These are phyloP conservation scores for Antheraea yamamai DNA, from an alignment of 2,888 invertebrate genomes.

Conservation along the genomic window DNA sequence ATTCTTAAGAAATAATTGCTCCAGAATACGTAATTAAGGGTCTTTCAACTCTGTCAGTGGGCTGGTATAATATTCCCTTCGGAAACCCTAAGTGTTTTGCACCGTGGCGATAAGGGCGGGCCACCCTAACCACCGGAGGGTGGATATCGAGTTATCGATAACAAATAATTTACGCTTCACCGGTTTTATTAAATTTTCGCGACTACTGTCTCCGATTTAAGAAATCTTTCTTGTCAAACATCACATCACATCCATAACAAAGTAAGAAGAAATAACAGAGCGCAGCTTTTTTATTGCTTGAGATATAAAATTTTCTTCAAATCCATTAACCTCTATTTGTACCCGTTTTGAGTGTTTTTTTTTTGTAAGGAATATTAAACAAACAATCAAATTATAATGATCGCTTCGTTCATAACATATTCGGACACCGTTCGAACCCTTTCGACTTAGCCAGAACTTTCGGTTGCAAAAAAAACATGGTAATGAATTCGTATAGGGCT, in stretches of 20 bases:
- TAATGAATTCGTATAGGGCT: no score
- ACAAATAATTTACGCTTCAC: slow-evolving; percentile 2
- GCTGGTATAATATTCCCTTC: not conserved
- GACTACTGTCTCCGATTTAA: not conserved
- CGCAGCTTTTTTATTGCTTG: not conserved
- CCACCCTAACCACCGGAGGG: not conserved
- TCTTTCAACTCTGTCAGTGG: not conserved
- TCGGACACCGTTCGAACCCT: no score
- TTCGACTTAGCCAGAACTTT: no score
- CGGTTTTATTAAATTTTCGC: not conserved
- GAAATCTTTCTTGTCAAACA: not conserved
- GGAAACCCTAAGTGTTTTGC: not conserved
- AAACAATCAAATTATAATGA: no score
- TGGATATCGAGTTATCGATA: slow-evolving; percentile 4
- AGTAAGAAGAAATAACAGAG: not conserved
- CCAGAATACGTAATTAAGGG: not conserved
- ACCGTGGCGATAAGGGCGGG: not conserved
- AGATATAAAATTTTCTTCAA: no score
- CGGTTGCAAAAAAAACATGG: no score
- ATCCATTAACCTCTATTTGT: no score
- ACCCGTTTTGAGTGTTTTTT: no score
- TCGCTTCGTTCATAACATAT: no score
- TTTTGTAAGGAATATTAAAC: no score
- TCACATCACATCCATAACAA: not conserved
- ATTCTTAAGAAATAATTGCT: not conserved